phyloP scores from a whole-genome alignment of 2,888 invertebrate genomes.

The Mythimna loreyi region DNA sequence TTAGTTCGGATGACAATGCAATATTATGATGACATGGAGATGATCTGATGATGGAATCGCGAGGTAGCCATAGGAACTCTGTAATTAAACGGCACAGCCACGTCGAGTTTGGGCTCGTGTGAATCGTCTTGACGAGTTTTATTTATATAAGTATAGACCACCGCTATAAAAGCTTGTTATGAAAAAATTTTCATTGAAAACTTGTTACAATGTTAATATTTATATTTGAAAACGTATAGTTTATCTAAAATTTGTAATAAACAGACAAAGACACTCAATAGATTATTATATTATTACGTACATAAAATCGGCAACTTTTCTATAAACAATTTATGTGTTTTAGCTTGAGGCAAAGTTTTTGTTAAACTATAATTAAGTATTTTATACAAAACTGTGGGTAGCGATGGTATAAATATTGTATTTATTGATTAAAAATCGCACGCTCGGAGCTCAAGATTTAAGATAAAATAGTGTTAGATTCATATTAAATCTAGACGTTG shows the following conservation, averaged over 20 bases:
- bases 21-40: too few relatives aligned
- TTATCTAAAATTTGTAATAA: not conserved
- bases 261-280: slow-evolving; percentile 12
- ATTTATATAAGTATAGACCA: too few relatives aligned
- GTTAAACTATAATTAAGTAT: slow-evolving; percentile 71
- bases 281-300: slow-evolving; percentile 49
- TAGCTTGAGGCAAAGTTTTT: slow-evolving; percentile 73
- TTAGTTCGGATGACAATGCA: too few relatives aligned
- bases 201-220: too few relatives aligned
- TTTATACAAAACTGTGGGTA: slow-evolving; percentile 71
- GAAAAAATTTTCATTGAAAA: too few relatives aligned
- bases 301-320: slow-evolving; percentile 78
- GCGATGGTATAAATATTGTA: slow-evolving; percentile 67
- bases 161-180: too few relatives aligned
- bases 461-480: slow-evolving; percentile 36
- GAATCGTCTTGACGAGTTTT: too few relatives aligned
- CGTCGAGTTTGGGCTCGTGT: too few relatives aligned
- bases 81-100: too few relatives aligned
- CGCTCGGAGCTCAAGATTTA: slow-evolving; percentile 48
- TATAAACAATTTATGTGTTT: slow-evolving; percentile 77
- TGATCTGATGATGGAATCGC: too few relatives aligned
- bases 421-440: slow-evolving; percentile 66
- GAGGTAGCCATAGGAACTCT: too few relatives aligned
- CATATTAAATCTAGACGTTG: slow-evolving; percentile 25
- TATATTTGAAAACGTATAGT: too few relatives aligned